Evolutionary conservation across 2,797 vertebrate species (phyloP).

Genomic region (Liparis tanakae): DNA sequence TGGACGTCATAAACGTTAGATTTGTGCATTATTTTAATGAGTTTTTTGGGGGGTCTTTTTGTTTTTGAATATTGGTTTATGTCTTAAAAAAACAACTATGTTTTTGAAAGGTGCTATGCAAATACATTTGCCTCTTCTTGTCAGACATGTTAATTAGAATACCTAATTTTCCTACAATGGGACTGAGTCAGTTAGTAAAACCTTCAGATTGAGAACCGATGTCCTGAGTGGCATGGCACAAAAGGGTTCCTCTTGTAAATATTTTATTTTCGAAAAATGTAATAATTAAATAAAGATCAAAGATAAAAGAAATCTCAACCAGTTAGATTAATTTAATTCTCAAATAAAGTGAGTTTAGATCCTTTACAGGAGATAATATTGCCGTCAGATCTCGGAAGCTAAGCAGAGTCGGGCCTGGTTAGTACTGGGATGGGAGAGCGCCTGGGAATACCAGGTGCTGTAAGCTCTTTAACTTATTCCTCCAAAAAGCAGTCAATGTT

Average conservation of each 20-base stretch:
- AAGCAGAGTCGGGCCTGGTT: no score
- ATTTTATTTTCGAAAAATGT: neutral
- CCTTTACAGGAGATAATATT: neutral
- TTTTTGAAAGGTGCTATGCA: neutral
- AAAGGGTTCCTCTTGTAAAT: neutral
- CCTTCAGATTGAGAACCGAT: neutral
- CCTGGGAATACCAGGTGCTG: no score
- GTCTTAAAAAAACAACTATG: neutral
- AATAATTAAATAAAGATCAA: neutral
- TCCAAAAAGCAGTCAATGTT: no score
- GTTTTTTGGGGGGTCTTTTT: neutral
- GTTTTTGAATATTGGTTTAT: neutral
- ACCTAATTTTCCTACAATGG: neutral
- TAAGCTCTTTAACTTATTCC: no score
- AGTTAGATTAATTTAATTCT: neutral
- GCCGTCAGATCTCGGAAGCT: no score
- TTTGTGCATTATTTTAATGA: neutral
- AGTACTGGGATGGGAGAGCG: no score
- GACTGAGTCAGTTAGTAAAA: neutral
- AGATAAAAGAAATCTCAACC: neutral
- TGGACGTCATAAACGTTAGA: neutral
- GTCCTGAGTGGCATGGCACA: slow-evolving; percentile 9
- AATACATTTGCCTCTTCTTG: neutral
- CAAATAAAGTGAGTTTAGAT: neutral
- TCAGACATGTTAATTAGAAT: neutral